Conservation (phyloP, 2,888 invertebrate species). For the Agrilus biguttatus region DNA sequence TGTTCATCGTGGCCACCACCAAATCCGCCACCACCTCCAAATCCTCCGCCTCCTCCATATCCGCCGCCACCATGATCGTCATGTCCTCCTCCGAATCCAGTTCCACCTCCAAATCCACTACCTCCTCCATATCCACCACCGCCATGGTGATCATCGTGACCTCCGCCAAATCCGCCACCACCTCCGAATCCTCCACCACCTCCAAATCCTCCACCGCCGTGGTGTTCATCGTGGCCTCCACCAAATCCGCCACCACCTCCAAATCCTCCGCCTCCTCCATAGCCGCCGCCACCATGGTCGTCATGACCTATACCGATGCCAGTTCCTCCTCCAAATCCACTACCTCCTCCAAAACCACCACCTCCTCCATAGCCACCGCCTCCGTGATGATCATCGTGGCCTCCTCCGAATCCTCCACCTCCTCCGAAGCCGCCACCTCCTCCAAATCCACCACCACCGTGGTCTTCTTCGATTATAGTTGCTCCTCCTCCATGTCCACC, state of each 20-base stretch:
- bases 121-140: slow-evolving; percentile 9
- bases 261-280: slow-evolving; percentile 6
- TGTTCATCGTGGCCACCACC: slow-evolving; percentile 1
- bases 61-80: not conserved
- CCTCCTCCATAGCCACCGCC: slow-evolving; percentile 5
- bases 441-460: slow-evolving; percentile 14
- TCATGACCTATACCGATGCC: slow-evolving; percentile 6
- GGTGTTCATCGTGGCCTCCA: not conserved
- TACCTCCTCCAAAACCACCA: not conserved
- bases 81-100: slow-evolving; percentile 5
- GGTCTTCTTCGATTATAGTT: slow-evolving; percentile 1
- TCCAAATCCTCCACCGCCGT: slow-evolving; percentile 4
- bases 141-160: slow-evolving; percentile 5
- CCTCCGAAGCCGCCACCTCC: slow-evolving; percentile 21
- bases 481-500: slow-evolving; percentile 12
- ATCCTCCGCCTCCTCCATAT: slow-evolving; percentile 3
- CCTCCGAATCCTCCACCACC: slow-evolving; percentile 5
- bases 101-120: slow-evolving; percentile 8
- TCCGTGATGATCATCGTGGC: slow-evolving; percentile 10
- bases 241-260: slow-evolving; percentile 3
- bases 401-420: slow-evolving; percentile 34
- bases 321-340: slow-evolving; percentile 11
- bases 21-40: slow-evolving; percentile 3
- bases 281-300: slow-evolving; percentile 12
- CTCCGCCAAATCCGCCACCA: slow-evolving; percentile 7